These are phyloP conservation scores for Gymnarchus niloticus DNA, from an alignment of 2,113 vertebrate species.

Conservation along the genomic window DNA sequence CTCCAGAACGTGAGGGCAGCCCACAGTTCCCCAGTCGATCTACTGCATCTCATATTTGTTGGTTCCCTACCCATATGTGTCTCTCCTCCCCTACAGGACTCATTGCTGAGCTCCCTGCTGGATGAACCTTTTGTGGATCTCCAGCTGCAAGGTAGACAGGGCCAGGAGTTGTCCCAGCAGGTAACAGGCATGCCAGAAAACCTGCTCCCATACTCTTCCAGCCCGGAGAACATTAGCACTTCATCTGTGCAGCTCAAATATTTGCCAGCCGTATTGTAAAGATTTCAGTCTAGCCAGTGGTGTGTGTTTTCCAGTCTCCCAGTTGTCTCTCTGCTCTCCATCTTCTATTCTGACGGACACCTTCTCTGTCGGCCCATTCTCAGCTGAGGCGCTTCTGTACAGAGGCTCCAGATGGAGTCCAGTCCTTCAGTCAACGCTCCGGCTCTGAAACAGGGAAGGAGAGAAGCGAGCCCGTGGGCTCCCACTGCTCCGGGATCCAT, in stretches of 20 bases:
- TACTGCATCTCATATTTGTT: neutral
- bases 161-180: conserved; percentile 35
- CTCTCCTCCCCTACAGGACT: conserved; percentile 11
- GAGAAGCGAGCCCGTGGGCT: neutral
- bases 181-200: conserved; percentile 16
- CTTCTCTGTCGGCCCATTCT: neutral
- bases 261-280: too few species aligned
- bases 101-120: conserved; percentile 38
- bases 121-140: conserved; percentile 37
- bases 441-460: neutral
- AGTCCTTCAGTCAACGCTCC: conserved; percentile 38
- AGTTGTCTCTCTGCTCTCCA: neutral
- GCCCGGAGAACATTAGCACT: neutral
- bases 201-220: neutral
- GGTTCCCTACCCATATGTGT: neutral
- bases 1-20: conserved; percentile 22
- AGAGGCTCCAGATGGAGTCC: conserved; percentile 38
- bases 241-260: neutral
- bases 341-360: neutral
- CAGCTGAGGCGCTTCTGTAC: conserved; percentile 28
- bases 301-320: neutral
- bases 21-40: too few species aligned
- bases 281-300: neutral
- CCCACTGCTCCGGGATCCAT: neutral
- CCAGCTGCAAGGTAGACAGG: conserved; percentile 29